Base-by-base conservation (phyloP, 2,888 invertebrate genomes). In the Dioctria linearis region DNA sequence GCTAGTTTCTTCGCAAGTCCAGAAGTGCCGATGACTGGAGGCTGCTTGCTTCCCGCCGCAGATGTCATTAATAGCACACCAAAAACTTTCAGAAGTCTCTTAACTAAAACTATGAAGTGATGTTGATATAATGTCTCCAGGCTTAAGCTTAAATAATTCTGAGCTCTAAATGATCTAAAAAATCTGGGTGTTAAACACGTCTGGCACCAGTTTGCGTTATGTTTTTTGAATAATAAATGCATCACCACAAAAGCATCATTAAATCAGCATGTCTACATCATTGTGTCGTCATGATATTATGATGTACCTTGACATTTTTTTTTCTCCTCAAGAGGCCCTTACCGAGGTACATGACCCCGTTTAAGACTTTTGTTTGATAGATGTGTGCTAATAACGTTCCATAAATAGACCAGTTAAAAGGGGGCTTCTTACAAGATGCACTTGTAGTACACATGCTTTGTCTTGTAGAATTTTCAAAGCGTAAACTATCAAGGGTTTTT, bases 281-380 rank as follows among this genome's bases (percentile, higher is more conserved):
- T 54, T 11, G 11, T 54, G 54, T 11, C 54, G 73, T 57, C 40
- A 73, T 51, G 37, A 57, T 42, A 42, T n/a, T 25, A 46, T 73
- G 42, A 57, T 51, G 25, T 25, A 51, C 73, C 73, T 73, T 73
- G 73, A 73, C 73, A 73, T 57, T n/a, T 57, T 73, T 42, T 67
- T 73, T 54, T 59, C 59, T 13, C 8, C 37, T 61, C 8, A 73
- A 43, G 25, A 59, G 57, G 40, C 73, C 13, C 57, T 73, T 54
- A 42, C 57, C 11, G 13, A 40, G 73, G 73, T 57, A 54, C 59
- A 43, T 73, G 73, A 73, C 73, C 73, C 73, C 57, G 37, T 73
- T 73, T 40, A 42, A 39, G 37, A 40, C 57, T 57, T 51, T 51
- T 59, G 51, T 73, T 57, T 40, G 42, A 54, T 42, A 37, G 25